Percentiles rank a stretch among this genome's conserved stretches.
Conservation (phyloP, 2,888 invertebrate species). For the Chloromyia formosa region DNA sequence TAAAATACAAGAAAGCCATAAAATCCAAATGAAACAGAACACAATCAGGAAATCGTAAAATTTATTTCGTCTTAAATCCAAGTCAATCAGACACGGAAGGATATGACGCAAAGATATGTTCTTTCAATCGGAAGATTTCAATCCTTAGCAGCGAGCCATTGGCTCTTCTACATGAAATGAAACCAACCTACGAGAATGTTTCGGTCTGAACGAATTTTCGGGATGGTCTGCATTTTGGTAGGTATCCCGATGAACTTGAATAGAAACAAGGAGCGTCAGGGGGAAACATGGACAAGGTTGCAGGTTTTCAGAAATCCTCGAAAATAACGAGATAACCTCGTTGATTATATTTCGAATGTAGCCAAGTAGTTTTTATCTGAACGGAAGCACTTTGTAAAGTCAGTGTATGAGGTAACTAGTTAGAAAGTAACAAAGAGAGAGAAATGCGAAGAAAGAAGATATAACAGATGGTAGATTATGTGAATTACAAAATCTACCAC, state of each 20-base stretch:
- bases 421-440: neutral
- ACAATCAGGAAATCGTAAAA: slow-evolving; percentile 49
- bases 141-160: neutral
- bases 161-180: too few species aligned
- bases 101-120: neutral
- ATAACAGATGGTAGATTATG: slow-evolving; percentile 47
- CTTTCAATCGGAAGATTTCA: neutral
- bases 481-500: slow-evolving; percentile 47
- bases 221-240: slow-evolving; percentile 38
- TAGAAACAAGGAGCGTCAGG: slow-evolving; percentile 6
- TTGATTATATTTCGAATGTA: slow-evolving; percentile 46
- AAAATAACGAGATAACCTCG: slow-evolving; percentile 49
- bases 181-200: neutral
- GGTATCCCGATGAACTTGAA: slow-evolving; percentile 2
- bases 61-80: slow-evolving; percentile 47
- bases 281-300: slow-evolving; percentile 36
- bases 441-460: slow-evolving; percentile 38
- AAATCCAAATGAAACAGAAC: slow-evolving; percentile 44
- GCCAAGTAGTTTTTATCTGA: slow-evolving; percentile 45
- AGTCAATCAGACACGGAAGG: slow-evolving; percentile 41
- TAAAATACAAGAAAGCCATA: slow-evolving; percentile 7
- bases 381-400: slow-evolving; percentile 24
- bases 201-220: slow-evolving; percentile 21
- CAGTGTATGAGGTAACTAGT: neutral
- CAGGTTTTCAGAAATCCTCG: slow-evolving; percentile 48